Evolutionary conservation across 2,888 invertebrate genomes (phyloP).

Genomic region (Leucozona laternaria): DNA sequence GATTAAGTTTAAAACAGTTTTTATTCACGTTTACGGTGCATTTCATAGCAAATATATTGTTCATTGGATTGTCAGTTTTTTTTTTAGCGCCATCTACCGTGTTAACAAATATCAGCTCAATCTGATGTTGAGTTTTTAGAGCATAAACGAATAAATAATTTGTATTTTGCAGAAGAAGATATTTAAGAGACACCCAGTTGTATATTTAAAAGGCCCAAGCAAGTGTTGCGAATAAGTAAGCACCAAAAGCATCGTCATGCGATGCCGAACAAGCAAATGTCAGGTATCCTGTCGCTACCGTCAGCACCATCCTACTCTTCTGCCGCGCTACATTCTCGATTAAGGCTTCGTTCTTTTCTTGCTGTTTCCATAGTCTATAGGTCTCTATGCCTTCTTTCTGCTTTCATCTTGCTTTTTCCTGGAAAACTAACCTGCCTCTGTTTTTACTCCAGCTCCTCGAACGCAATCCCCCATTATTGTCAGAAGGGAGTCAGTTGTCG

Average conservation of each 20-base stretch:
- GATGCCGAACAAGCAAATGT: constrained; percentile 56
- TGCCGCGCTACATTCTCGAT: constrained; percentile 28
- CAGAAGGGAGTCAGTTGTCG: constrained; percentile 14
- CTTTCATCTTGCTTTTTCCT: constrained; percentile 56
- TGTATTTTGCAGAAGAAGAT: too few species aligned
- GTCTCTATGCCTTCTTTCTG: constrained; percentile 44
- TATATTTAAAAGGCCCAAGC: constrained; percentile 7
- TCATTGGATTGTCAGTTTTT: too few species aligned
- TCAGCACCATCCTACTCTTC: constrained; percentile 54
- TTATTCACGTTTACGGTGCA: too few species aligned
- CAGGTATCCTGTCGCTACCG: constrained; percentile 61
- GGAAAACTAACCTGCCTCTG: constrained; percentile 11
- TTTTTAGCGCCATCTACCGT: too few species aligned
- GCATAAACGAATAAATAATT: too few species aligned
- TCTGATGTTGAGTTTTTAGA: too few species aligned
- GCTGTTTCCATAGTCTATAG: constrained; percentile 14
- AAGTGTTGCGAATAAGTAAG: constrained; percentile 45
- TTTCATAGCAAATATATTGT: too few species aligned
- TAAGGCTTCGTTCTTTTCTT: constrained; percentile 55
- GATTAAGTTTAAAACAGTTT: too few species aligned
- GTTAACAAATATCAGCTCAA: too few species aligned
- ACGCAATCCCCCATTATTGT: not conserved
- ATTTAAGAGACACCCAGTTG: constrained; percentile 44
- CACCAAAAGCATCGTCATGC: constrained; percentile 48
- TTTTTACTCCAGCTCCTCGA: not conserved